Evolutionary conservation across 2,888 invertebrate genomes (phyloP), one percentile per base, ranked within the genome.

Genomic region (Odontomyia ornata): DNA sequence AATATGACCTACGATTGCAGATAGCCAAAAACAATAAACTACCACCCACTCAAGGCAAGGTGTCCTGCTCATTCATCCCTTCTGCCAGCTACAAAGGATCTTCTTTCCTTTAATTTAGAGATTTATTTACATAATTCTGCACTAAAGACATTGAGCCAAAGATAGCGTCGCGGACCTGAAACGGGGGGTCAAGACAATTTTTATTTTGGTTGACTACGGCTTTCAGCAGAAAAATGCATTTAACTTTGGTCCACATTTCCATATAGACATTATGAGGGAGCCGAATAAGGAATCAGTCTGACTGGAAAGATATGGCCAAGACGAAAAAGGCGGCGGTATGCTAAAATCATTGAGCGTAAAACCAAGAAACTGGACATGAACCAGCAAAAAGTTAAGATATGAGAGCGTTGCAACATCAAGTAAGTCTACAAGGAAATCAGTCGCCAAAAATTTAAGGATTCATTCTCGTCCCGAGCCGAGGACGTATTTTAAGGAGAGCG

Each of bases 61-160:
- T 69, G 46, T 69, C 65, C 15, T 65, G 18, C 18, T 27, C 47
- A 47, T 21, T 46, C 47, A 47, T 30, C 25, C 13, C 13, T n/a
- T 65, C 25, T 13, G 36, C 57, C 57, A 57, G 23, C 21, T n/a
- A 30, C 57, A 73, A 73, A 60, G 36, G 57, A 27, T 25, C 30
- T 28, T 60, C 60, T 43, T 43, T 75, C 79, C 77, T 77, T 79
- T 80, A 80, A 80, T 80, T 77, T 77, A 77, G 78, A 80, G 80
- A 80, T 81, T 81, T 81, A 81, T 81, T 81, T 81, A 75, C 80
- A 81, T 81, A 81, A 80, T 80, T 79, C 79, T 72, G 75, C 76
- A 78, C 80, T 79, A 79, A 79, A 79, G 77, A 80, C 62, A 78
- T 72, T 62, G 76, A 76, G 73, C 57, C 27, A 30, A 57, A 18